Base-by-base conservation (phyloP, 2,797 vertebrate genomes). In the Euphonia xanthogaster region DNA sequence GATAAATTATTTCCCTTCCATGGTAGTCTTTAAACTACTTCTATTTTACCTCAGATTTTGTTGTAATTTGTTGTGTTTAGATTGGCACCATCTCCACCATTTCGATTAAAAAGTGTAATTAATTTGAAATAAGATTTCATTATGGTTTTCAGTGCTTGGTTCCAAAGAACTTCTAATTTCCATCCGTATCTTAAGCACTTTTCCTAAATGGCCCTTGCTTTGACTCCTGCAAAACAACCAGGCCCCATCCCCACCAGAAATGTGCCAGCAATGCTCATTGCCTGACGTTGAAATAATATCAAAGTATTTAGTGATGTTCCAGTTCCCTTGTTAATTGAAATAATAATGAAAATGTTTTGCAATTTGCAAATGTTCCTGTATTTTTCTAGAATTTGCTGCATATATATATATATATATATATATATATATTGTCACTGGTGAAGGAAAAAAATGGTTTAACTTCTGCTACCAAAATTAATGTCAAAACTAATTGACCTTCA, bases 111-210 rank as follows among this genome's bases (percentile, higher is more conserved):
- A 90, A 80, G 22, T 37, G 40, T n/a, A 94, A 86, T 94, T 95
- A 93, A 84, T 93, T 94, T 89, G 67, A 92, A 95, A 90, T 92
- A 75, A 35, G 24, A 31, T 74, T 95, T 70, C 76, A 76, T 96
- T 84, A 74, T 86, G n/a, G 18, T 42, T 95, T 91, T 71, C 39
- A 50, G 28, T 63, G 57, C 37, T 86, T 44, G 23, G 18, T 81
- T 95, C 47, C 82, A 95, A 88, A 75, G 27, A 80, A 83, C 70
- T 87, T 94, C 28, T 62, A 35, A 70, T 90, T 95, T 90, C 63
- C 65, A 51, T 74, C 70, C 47, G 30, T 84, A 77, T 83, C 55
- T 67, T 71, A 22, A 68, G 24, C 55, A 12, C 88, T 94, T 94
- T 73, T 66, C 54, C 45, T 72, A 28, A 86, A 60, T 72, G 62